phyloP scores from a whole-genome alignment of 2,888 invertebrate genomes.

The Exephanes ischioxanthus region DNA sequence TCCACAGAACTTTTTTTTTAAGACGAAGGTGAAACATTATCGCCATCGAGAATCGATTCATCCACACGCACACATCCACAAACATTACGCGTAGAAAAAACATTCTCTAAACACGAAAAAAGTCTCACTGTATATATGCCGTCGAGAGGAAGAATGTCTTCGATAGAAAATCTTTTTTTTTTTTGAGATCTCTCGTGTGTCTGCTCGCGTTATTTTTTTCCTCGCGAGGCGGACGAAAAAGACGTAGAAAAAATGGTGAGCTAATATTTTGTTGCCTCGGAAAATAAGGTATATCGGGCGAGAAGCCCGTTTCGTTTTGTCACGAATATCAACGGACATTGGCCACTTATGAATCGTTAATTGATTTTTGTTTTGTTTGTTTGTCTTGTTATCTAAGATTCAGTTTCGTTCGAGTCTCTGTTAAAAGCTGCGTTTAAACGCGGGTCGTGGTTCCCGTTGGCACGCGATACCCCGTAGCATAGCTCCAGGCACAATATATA shows the following conservation, averaged over 20 bases:
- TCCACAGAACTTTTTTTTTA: not conserved
- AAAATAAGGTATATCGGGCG: constrained; percentile 19
- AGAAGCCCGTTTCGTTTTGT: constrained; percentile 51
- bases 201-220: constrained; percentile 48
- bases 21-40: constrained; percentile 23
- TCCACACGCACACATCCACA: constrained; percentile 8
- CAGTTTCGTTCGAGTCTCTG: constrained; percentile 62
- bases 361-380: constrained; percentile 46
- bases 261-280: constrained; percentile 31
- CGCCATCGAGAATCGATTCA: constrained; percentile 15
- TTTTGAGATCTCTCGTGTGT: constrained; percentile 73
- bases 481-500: constrained; percentile 36
- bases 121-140: constrained; percentile 36
- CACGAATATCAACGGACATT: constrained; percentile 61
- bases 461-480: constrained; percentile 1
- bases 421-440: constrained; percentile 25
- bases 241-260: constrained; percentile 55
- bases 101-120: constrained; percentile 30
- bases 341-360: constrained; percentile 64
- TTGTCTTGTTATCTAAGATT: constrained; percentile 62
- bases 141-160: constrained; percentile 13
- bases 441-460: constrained; percentile 5
- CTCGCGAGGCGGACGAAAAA: constrained; percentile 59
- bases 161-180: constrained; percentile 33
- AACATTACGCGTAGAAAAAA: constrained; percentile 37